A percentile compares a stretch with the other conserved stretches of the same genome.
Evolutionary conservation across 2,888 invertebrate genomes (phyloP).

Genomic region (Drosophila dives): DNA sequence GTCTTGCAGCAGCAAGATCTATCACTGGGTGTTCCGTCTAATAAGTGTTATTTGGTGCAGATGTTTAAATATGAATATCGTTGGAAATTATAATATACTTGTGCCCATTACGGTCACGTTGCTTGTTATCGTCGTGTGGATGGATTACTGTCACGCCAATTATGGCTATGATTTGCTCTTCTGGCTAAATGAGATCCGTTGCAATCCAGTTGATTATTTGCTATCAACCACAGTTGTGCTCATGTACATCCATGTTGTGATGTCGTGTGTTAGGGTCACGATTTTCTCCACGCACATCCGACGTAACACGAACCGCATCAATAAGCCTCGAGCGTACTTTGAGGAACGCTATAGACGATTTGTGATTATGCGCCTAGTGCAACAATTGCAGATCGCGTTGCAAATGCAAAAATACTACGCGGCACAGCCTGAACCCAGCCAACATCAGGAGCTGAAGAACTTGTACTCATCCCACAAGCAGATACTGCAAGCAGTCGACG

Average conservation of each 20-base stretch:
- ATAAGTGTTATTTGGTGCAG: conserved; percentile 14
- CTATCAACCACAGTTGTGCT: conserved; percentile 40
- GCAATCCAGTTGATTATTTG: conserved; percentile 29
- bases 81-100: conserved; percentile 37
- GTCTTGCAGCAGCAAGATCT: conserved; percentile 38
- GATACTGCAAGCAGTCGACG: conserved; percentile 52
- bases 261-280: conserved; percentile 40
- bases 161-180: conserved; percentile 52
- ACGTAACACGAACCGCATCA: conserved; percentile 27
- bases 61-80: conserved; percentile 11
- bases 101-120: conserved; percentile 35
- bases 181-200: conserved; percentile 45
- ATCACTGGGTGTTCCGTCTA: conserved; percentile 21
- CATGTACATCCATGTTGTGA: conserved; percentile 31
- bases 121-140: conserved; percentile 30
- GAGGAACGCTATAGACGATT: conserved; percentile 60
- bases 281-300: conserved; percentile 32
- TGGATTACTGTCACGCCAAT: conserved; percentile 48
- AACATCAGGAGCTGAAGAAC: conserved; percentile 12
- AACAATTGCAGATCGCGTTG: conserved; percentile 56
- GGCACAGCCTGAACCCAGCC: not conserved
- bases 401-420: conserved; percentile 31
- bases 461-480: conserved; percentile 41
- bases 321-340: conserved; percentile 39
- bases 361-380: conserved; percentile 61